These are phyloP conservation scores for Danio aesculapii DNA, from an alignment of 2,797 vertebrate species.

Conservation along the genomic window DNA sequence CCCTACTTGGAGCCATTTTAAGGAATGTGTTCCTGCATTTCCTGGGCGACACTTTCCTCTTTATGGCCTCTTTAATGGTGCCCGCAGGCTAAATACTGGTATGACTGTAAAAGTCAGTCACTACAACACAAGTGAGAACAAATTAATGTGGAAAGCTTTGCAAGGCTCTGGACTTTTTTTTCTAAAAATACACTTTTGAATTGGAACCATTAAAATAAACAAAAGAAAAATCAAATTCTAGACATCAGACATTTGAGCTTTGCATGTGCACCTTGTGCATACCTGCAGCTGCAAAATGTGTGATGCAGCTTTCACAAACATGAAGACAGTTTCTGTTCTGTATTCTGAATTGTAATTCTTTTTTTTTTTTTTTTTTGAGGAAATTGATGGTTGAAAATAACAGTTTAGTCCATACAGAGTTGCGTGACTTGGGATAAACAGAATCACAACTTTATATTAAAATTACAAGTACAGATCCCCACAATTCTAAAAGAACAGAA, in stretches of 20 bases:
- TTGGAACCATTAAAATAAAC: background rate
- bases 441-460: too few species aligned
- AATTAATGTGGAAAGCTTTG: background rate
- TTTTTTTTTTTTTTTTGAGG: background rate
- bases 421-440: too few species aligned
- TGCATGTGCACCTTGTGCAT: constrained; percentile 10
- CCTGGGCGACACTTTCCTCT: background rate
- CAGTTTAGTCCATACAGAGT: background rate
- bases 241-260: background rate
- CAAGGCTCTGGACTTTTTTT: background rate
- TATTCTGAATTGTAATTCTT: background rate
- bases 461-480: too few species aligned
- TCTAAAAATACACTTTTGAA: background rate
- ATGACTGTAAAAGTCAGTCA: background rate
- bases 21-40: constrained; percentile 3
- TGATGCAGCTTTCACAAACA: background rate
- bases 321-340: background rate
- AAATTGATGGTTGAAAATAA: background rate
- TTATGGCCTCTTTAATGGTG: background rate
- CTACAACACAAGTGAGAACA: background rate
- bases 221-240: background rate
- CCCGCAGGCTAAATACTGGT: background rate
- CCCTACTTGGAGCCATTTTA: background rate
- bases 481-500: too few species aligned
- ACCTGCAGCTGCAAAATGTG: constrained; percentile 22